Evolutionary conservation across 2,113 vertebrate genomes (phyloP).

Genomic region (Podarcis raffonei): DNA sequence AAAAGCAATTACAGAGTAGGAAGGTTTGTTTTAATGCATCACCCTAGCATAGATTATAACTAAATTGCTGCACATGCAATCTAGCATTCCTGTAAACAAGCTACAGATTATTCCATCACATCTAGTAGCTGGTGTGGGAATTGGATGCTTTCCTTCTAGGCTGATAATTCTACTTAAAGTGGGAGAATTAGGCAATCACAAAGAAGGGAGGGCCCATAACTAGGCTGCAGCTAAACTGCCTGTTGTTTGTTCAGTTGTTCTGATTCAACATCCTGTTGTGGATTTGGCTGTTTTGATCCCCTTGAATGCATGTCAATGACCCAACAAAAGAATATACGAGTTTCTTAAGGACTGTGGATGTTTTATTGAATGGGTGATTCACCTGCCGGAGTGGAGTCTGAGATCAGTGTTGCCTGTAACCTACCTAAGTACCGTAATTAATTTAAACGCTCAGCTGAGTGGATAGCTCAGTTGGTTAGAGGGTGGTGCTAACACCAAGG

Average conservation of each 20-base stretch:
- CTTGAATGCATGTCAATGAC: neutral
- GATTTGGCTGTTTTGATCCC: neutral
- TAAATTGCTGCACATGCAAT: neutral
- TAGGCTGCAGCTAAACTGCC: neutral
- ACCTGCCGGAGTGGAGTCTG: neutral
- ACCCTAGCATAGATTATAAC: neutral
- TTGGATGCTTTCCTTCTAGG: neutral
- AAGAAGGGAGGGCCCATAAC: neutral
- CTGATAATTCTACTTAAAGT: neutral
- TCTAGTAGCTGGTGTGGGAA: neutral
- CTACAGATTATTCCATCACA: neutral
- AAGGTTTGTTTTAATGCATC: neutral
- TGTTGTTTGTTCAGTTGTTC: neutral
- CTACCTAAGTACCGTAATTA: neutral
- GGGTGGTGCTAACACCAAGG: too few relatives aligned
- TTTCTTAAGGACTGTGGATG: neutral
- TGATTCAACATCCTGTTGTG: constrained; percentile 19
- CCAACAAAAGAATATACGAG: neutral
- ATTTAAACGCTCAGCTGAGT: neutral
- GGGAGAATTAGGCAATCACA: neutral
- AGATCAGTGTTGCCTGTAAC: neutral
- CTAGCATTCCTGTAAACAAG: neutral
- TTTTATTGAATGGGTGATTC: neutral
- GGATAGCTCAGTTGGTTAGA: too few relatives aligned
- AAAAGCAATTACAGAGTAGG: neutral